Evolutionary conservation across 2,113 vertebrate genomes (phyloP).

Genomic region (Brachyhypopomus gauderio): DNA sequence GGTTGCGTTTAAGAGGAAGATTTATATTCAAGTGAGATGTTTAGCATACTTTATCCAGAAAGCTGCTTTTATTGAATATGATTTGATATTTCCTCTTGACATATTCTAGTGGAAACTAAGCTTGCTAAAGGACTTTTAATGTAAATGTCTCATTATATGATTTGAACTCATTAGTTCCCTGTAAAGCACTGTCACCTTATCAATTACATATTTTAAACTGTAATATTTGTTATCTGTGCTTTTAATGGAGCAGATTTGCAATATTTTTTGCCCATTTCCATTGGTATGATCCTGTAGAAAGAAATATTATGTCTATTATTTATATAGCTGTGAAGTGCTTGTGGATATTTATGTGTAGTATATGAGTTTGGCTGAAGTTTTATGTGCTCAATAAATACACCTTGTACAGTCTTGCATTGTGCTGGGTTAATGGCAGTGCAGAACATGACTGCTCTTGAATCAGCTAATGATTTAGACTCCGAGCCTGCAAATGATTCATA

Average conservation of each 20-base stretch:
- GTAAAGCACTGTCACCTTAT: too few relatives aligned
- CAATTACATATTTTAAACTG: too few relatives aligned
- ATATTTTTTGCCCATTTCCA: too few relatives aligned
- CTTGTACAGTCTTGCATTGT: neutral
- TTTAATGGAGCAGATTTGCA: too few relatives aligned
- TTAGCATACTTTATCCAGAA: constrained; percentile 18
- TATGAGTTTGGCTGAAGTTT: too few relatives aligned
- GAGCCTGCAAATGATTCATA: neutral
- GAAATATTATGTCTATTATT: neutral
- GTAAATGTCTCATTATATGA: neutral
- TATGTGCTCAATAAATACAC: neutral
- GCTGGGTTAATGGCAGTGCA: neutral
- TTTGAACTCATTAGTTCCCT: too few relatives aligned
- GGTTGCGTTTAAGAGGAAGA: constrained; percentile 57
- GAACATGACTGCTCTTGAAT: too few relatives aligned
- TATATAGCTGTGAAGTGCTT: neutral
- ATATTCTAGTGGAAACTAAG: neutral
- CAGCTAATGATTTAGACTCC: neutral
- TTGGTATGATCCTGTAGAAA: too few relatives aligned
- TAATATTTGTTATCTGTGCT: too few relatives aligned
- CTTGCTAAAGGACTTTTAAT: neutral
- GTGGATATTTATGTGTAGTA: neutral
- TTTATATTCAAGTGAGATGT: constrained; percentile 26
- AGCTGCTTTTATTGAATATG: neutral
- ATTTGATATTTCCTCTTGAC: neutral